These are phyloP conservation scores for Apodemia zela DNA, from an alignment of 2,888 invertebrate genomes.

Conservation along the genomic window DNA sequence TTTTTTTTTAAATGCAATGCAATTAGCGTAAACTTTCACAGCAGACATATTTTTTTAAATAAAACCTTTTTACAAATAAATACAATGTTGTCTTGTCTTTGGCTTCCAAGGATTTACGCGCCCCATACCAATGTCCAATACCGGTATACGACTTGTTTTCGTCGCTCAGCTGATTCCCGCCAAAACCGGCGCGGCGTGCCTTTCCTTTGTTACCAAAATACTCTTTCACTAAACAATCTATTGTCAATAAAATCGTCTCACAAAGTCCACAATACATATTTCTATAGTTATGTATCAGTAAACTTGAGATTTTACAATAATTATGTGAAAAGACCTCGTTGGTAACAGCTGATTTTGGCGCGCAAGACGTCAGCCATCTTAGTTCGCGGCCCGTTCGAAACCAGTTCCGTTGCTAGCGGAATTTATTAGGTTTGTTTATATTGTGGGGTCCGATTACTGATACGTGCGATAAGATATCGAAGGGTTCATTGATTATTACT, in stretches of 20 bases:
- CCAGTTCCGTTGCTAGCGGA: slow-evolving; percentile 31
- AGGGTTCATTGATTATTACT: slow-evolving; percentile 10
- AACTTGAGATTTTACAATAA: slow-evolving; percentile 5
- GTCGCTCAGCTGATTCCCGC: slow-evolving; percentile 43
- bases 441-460: slow-evolving; percentile 16
- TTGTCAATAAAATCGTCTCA: slow-evolving; percentile 29
- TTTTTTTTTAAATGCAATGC: too few relatives aligned
- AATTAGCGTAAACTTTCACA: too few relatives aligned
- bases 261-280: slow-evolving; percentile 29
- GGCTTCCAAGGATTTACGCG: slow-evolving; percentile 16
- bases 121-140: slow-evolving; percentile 10
- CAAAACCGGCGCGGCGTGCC: slow-evolving; percentile 37
- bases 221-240: slow-evolving; percentile 20
- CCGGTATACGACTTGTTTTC: slow-evolving; percentile 34
- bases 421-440: slow-evolving; percentile 16
- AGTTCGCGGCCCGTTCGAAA: slow-evolving; percentile 33
- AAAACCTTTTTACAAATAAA: too few relatives aligned
- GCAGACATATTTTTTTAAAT: too few relatives aligned
- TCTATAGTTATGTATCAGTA: slow-evolving; percentile 13
- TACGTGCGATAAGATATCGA: slow-evolving; percentile 20
- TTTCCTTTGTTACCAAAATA: slow-evolving; percentile 23
- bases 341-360: slow-evolving; percentile 40
- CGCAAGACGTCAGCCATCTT: slow-evolving; percentile 36
- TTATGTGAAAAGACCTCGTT: slow-evolving; percentile 4
- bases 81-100: background rate